Base-by-base conservation (phyloP, 2,888 invertebrate genomes). In the Sphaeridia pumilis region DNA sequence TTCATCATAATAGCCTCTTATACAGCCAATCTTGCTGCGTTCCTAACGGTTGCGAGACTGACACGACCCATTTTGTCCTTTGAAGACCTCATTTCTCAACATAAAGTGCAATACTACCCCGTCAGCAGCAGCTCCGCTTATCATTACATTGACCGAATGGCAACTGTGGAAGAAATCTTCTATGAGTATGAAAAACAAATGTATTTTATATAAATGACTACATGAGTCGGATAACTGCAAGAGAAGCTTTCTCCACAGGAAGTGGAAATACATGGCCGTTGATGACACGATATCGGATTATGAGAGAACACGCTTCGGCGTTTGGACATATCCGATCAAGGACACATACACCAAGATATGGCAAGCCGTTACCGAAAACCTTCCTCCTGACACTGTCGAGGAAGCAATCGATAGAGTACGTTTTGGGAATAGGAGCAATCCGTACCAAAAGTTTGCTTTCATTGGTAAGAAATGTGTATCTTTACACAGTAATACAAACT, bases 341-440 rank as follows among this genome's bases (percentile, higher is more conserved):
- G 94, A 97, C 71, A 94, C 90, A 68, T 97, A 90, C 71, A 94
- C 93, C 41, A 95, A 95, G 72, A 92, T 97, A 83, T 93, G 93
- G 87, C 87, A 92, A 69, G 87, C 88, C 0, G 95, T 95, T 89
- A 12, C 26, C 2, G 81, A 82, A 62, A 85, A 90, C 0, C 80
- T 79, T 0, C 76, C 95, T 12, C 94, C 95, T 0, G 24, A 45
- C 10, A 35, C 41, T 5, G 24, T 17, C 4, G 4, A 27, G 78
- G 44, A 51, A 4, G 50, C 44, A n/a, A 36, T 51, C 12, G 4
- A 1, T 14, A 49, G 25, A 25, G 5, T 14, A 3, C 14, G 22
- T 24, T 20, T 38, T 42, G 49, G 17, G 5, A 31, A 46, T 21
- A 12, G 4, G 21, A 21, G 26, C 25, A 2, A 41, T 12, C 49